Percentiles rank a stretch among this genome's conserved stretches.
Evolutionary conservation across 2,797 vertebrate genomes (phyloP).

Genomic region (Nasua narica): DNA sequence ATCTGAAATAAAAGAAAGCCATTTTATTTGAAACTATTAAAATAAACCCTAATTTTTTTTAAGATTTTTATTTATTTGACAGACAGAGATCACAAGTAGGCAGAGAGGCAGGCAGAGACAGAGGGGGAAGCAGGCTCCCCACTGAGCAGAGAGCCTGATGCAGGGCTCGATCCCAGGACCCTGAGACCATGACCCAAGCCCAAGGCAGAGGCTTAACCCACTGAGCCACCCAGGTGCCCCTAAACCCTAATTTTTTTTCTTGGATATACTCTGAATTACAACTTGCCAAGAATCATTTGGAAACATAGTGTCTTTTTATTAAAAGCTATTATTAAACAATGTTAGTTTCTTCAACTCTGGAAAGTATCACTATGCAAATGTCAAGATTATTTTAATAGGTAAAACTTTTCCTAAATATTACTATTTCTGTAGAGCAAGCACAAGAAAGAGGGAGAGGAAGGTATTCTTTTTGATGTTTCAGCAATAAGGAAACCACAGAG

Average conservation of each 20-base stretch:
- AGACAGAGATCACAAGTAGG: no score
- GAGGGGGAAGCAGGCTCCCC: no score
- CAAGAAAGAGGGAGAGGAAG: neutral
- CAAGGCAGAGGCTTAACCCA: no score
- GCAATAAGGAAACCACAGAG: neutral
- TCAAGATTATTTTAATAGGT: neutral
- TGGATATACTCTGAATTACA: neutral
- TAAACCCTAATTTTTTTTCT: neutral
- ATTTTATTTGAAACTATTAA: neutral
- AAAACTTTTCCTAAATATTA: neutral
- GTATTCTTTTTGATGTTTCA: neutral
- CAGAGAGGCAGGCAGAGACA: no score
- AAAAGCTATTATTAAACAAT: neutral
- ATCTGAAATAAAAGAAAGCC: neutral
- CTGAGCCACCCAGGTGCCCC: no score
- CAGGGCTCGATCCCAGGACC: no score
- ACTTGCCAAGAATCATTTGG: neutral
- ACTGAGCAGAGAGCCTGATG: no score
- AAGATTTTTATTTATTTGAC: no score
- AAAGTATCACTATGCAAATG: conserved; percentile 1
- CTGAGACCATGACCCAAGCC: no score
- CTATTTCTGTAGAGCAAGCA: neutral
- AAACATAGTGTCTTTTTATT: neutral
- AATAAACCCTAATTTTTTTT: conserved; percentile 25
- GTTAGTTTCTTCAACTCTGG: neutral